A percentile compares a stretch with the other conserved stretches of the same genome.
Conservation (phyloP, 2,888 invertebrate species). For the Archaeoteleia sp. region DNA sequence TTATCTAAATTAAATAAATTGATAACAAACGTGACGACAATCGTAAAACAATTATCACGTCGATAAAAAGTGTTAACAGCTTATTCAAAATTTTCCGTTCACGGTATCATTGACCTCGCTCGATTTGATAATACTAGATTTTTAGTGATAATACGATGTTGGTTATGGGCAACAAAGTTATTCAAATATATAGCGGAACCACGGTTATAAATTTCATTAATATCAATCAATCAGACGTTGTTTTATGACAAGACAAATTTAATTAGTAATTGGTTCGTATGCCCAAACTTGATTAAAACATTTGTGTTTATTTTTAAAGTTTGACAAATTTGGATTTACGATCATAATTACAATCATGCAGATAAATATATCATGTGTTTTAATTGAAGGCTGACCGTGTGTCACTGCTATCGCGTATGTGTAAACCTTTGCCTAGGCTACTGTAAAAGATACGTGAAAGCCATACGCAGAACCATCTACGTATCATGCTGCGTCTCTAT, state of each 20-base stretch:
- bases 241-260: too few relatives aligned
- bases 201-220: too few relatives aligned
- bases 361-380: too few relatives aligned
- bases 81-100: slow-evolving; percentile 42
- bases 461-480: not conserved
- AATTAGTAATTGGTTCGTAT: too few relatives aligned
- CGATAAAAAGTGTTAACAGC: slow-evolving; percentile 25
- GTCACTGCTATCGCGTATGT: slow-evolving; percentile 3
- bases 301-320: too few relatives aligned
- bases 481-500: too few relatives aligned
- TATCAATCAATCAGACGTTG: too few relatives aligned
- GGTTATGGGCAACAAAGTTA: not conserved
- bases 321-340: too few relatives aligned
- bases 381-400: slow-evolving; percentile 13
- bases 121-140: slow-evolving; percentile 1
- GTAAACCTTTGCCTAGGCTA: not conserved
- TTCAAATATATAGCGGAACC: not conserved
- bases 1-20: slow-evolving; percentile 35
- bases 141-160: not conserved
- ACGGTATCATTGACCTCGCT: slow-evolving; percentile 32
- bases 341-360: too few relatives aligned
- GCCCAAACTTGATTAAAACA: too few relatives aligned
- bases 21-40: slow-evolving; percentile 13
- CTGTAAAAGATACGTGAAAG: slow-evolving; percentile 15
- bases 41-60: slow-evolving; percentile 26